A percentile compares a stretch with the other conserved stretches of the same genome.
These are phyloP conservation scores for Bradypus variegatus DNA, from an alignment of 2,797 vertebrate species.

Conservation along the genomic window DNA sequence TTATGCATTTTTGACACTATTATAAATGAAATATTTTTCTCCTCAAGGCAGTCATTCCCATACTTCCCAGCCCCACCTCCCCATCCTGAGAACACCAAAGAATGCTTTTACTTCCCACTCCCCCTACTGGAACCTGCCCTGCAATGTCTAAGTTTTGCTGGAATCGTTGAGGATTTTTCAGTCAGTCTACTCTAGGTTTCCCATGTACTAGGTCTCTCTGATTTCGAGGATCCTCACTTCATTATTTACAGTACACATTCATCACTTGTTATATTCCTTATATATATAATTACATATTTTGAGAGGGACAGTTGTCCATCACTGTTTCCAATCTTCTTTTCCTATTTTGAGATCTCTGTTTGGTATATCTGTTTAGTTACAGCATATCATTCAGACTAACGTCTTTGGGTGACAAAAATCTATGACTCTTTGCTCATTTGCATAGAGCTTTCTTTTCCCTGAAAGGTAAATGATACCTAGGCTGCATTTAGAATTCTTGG, in stretches of 20 bases:
- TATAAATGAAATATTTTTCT: not conserved
- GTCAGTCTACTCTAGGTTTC: not conserved
- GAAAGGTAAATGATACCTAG: not conserved
- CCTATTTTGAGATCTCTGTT: not conserved
- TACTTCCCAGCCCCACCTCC: not conserved
- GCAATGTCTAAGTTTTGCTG: not conserved
- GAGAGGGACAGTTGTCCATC: not conserved
- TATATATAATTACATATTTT: not conserved
- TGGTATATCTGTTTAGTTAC: not conserved
- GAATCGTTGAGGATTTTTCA: not conserved
- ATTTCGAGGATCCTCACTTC: conserved; percentile 14
- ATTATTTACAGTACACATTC: not conserved
- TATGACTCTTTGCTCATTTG: not conserved
- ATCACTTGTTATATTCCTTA: not conserved
- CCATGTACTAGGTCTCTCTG: not conserved
- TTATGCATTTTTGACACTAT: not conserved
- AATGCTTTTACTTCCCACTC: not conserved
- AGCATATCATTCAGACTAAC: not conserved
- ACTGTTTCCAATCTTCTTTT: not conserved
- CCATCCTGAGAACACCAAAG: not conserved
- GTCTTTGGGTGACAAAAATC: not conserved
- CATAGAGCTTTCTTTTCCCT: not conserved
- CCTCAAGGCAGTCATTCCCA: not conserved
- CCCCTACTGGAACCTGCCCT: not conserved
- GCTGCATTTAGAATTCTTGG: not conserved